Percentiles rank a stretch among this genome's conserved stretches.
These are phyloP conservation scores for Clupea harengus DNA, from an alignment of 2,113 vertebrate genomes.

Conservation along the genomic window DNA sequence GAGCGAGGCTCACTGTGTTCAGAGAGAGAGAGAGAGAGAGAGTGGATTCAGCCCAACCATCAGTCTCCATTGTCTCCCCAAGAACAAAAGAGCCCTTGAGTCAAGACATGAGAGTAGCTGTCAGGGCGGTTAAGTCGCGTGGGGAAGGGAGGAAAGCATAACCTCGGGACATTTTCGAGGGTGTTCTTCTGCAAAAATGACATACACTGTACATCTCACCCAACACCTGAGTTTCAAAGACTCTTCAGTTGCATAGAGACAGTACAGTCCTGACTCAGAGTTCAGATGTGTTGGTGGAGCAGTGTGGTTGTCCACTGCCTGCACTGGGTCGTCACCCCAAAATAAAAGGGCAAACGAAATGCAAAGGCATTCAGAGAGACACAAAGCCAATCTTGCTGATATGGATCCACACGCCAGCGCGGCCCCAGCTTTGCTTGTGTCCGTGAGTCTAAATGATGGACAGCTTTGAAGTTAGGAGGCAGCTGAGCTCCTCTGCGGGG, in stretches of 20 bases:
- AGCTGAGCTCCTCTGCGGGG: constrained; percentile 3
- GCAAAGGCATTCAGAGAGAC: not conserved
- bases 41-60: not conserved
- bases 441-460: constrained; percentile 19
- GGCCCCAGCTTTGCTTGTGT: constrained; percentile 27
- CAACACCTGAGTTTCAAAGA: not conserved
- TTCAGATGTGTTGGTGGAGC: not conserved
- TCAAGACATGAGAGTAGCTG: not conserved
- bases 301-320: not conserved
- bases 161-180: not conserved
- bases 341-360: not conserved
- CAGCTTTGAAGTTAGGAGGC: constrained; percentile 26
- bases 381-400: not conserved
- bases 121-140: not conserved
- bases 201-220: not conserved
- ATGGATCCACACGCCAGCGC: not conserved
- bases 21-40: constrained; percentile 11
- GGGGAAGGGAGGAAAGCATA: not conserved
- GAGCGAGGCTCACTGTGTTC: not conserved
- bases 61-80: not conserved
- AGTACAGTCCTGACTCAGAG: not conserved
- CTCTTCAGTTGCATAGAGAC: not conserved
- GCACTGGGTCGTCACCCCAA: not conserved
- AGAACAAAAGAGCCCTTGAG: not conserved
- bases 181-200: not conserved